Percentiles rank a stretch among this genome's conserved stretches.
These are phyloP conservation scores for Megalonaias nervosa DNA, from an alignment of 1,140 invertebrate genomes.

Conservation along the genomic window DNA sequence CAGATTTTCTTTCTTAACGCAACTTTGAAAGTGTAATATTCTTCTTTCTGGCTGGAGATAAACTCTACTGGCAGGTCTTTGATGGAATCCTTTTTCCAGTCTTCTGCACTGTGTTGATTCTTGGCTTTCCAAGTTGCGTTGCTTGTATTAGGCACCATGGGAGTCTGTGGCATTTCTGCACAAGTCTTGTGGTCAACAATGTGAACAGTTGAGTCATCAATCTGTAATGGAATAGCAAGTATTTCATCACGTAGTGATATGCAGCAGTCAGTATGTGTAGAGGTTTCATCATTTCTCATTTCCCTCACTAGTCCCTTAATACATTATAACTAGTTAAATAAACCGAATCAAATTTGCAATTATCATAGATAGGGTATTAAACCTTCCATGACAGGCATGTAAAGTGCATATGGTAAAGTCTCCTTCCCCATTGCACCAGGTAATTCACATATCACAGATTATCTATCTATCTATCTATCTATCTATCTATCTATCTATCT, in stretches of 20 bases:
- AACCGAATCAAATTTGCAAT: too few species aligned
- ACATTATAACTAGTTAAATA: too few species aligned
- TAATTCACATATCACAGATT: too few species aligned
- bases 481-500: too few species aligned
- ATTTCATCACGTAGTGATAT: background rate
- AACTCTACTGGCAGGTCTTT: slow-evolving; percentile 38
- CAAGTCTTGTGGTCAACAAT: slow-evolving; percentile 38
- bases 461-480: too few species aligned
- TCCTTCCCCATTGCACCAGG: too few species aligned
- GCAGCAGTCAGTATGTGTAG: slow-evolving; percentile 18
- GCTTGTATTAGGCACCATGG: slow-evolving; percentile 8
- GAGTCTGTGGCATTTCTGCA: slow-evolving; percentile 13
- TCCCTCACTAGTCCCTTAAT: background rate
- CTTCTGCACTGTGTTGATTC: slow-evolving; percentile 40
- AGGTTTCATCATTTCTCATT: slow-evolving; percentile 24
- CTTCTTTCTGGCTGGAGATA: slow-evolving; percentile 36
- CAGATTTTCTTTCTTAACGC: slow-evolving; percentile 14
- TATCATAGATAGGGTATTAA: too few species aligned
- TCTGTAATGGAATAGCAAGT: slow-evolving; percentile 27
- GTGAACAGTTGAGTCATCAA: slow-evolving; percentile 46
- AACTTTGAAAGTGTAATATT: slow-evolving; percentile 21
- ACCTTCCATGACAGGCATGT: too few species aligned
- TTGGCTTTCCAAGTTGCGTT: slow-evolving; percentile 14
- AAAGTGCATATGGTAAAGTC: too few species aligned
- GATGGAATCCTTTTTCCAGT: background rate